Evolutionary conservation across 1,140 invertebrate species (phyloP), one percentile per base, ranked within the genome.

Genomic region (Hypsibius dujardini): DNA sequence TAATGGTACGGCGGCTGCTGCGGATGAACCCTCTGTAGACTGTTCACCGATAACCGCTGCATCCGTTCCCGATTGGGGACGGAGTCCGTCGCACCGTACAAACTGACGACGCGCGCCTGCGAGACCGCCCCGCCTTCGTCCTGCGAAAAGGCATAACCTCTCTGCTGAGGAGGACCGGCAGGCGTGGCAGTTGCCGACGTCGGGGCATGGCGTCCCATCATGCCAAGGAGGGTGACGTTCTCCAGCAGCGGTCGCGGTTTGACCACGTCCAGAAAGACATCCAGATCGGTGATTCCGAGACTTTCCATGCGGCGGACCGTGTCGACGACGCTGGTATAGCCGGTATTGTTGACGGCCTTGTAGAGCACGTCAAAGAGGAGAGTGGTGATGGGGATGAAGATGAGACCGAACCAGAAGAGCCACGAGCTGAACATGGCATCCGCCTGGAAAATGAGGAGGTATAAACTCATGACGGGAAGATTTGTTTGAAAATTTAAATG

Each of bases 91-190:
- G 12, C 40, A 7, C 70, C 71, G 71, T 71, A 71, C 71, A 70
- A 7, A 28, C 73, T 59, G 45, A 74, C 69, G 14, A 77, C 47
- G n/a, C 70, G 60, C 70, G 77, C 79, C 76, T 82, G 82, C 46
- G 89, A 86, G 59, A 97, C 88, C 75, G 87, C 88, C 73, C 92
- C 93, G 78, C 92, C 89, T 84, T 97, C 95, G 83, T 97, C 94
- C 88, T 97, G 94, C 28, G 94, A 97, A 83, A 98, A 98, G 73
- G 95, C 94, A 84, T 90, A 98, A 73, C 95, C 95, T 87, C 47
- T 1, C 46, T 46, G 72, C 67, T 46, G 50, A 74, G 50, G 71
- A 74, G 59, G 70, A n/a, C 45, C 71, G 46, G 28, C 71, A 15
- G 46, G 40, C 73, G 47, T 42, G 59, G 40, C 70, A 72, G 72